phyloP scores from a whole-genome alignment of 92 coral and sea anemone species.

The Pocillopora grandis region DNA sequence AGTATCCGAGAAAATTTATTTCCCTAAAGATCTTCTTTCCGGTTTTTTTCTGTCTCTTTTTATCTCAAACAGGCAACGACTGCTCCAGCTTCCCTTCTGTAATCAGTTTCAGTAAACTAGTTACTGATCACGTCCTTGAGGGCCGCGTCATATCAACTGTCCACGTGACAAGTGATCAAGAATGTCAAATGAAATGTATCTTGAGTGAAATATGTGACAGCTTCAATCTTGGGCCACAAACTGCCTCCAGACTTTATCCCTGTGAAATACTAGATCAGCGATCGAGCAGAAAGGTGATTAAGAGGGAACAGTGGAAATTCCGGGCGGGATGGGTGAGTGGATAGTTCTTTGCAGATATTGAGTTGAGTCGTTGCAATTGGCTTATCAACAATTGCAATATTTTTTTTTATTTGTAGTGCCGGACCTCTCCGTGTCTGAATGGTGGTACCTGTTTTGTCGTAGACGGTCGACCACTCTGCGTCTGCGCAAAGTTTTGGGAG shows the following conservation, averaged over 20 bases:
- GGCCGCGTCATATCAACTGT: neutral
- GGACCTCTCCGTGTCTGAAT: conserved; percentile 1
- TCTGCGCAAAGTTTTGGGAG: neutral
- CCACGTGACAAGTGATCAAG: conserved; percentile 2
- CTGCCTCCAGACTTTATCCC: neutral
- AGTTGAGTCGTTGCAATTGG: too few relatives aligned
- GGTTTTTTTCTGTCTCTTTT: neutral
- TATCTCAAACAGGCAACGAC: neutral
- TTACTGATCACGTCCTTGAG: conserved; percentile 6
- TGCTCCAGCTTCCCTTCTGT: neutral
- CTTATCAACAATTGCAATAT: too few relatives aligned
- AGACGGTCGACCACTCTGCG: neutral
- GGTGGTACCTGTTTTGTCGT: neutral
- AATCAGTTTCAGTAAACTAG: neutral
- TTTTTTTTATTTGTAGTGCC: neutral
- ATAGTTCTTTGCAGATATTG: neutral
- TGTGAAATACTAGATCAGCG: neutral
- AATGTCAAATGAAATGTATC: conserved; percentile 6
- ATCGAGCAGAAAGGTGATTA: neutral
- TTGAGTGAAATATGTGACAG: neutral
- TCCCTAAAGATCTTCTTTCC: too few relatives aligned
- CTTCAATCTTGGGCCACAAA: neutral
- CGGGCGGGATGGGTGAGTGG: neutral
- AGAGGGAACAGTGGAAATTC: neutral
- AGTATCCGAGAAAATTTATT: too few relatives aligned